Base-by-base conservation (phyloP, 2,888 invertebrate species). In the Himalopsyche japonica region DNA sequence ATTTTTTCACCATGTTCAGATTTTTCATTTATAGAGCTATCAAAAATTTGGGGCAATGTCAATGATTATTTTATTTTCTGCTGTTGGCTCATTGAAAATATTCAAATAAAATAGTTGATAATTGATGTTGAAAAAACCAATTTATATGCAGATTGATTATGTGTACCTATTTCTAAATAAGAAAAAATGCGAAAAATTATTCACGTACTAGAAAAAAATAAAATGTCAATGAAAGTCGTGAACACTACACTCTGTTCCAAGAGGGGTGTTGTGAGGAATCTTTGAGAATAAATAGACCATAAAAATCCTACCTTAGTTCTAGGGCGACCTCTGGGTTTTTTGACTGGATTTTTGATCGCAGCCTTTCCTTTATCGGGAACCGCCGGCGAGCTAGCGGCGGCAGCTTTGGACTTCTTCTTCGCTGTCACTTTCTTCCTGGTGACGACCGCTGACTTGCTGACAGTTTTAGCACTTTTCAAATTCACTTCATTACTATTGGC, bases 241-340 rank as follows among this genome's bases (percentile, higher is more conserved):
- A n/a, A n/a, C n/a, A n/a, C n/a, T n/a, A n/a, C n/a, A n/a, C n/a
- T n/a, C n/a, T n/a, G n/a, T n/a, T n/a, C n/a, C n/a, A n/a, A n/a
- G n/a, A n/a, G 15, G 15, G 15, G 15, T 43, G 43, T 15, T 43
- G 3, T 15, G 10, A 37, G 8, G 10, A 37, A 10, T 12, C 43
- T 43, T 15, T 15, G 1, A 15, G 15, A 43, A 15, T 0, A 43
- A 43, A 43, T 43, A 15, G 4, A 77, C 37, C 43, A 64, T 82
- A 70, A 76, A 81, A 76, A 79, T 89, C 91, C 90, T 89, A 92
- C 92, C 92, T 92, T 92, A 77, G 90, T 89, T 79, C 91, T 88
- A 32, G 91, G 92, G 81, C 92, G 88, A 70, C 91, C 91, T 82
- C 91, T 89, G 47, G 90, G 90, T 87, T 90, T 89, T 88, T 92